These are phyloP conservation scores for Neogobius melanostomus DNA, from an alignment of 2,113 vertebrate genomes.

Conservation along the genomic window DNA sequence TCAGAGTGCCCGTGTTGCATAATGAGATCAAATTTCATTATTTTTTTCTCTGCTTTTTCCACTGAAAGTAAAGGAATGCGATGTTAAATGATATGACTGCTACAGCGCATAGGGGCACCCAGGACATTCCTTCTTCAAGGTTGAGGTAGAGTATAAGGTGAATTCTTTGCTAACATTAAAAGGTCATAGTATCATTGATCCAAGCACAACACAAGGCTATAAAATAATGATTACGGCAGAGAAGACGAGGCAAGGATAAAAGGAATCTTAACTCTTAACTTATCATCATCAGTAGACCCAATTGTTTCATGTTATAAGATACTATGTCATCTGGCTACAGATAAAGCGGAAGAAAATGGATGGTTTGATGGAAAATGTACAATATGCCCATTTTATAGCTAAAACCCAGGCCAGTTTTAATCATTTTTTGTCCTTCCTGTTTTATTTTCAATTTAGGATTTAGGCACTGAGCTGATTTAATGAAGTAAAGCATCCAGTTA, in stretches of 20 bases:
- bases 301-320: background rate
- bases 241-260: background rate
- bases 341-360: no score
- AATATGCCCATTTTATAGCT: no score
- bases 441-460: no score
- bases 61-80: background rate
- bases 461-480: no score
- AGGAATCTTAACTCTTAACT: background rate
- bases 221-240: background rate
- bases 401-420: no score
- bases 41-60: background rate
- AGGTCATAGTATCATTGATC: no score
- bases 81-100: background rate
- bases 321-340: no score
- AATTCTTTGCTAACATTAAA: background rate
- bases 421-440: no score
- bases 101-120: background rate
- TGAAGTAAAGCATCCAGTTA: no score
- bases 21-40: background rate
- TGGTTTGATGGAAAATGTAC: no score
- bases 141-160: background rate
- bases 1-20: background rate
- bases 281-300: background rate
- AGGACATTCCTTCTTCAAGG: background rate
- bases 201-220: background rate